Percentiles rank a stretch among this genome's conserved stretches.
These are phyloP conservation scores for Mimumesa dahlbomi DNA, from an alignment of 2,888 invertebrate species.

Conservation along the genomic window DNA sequence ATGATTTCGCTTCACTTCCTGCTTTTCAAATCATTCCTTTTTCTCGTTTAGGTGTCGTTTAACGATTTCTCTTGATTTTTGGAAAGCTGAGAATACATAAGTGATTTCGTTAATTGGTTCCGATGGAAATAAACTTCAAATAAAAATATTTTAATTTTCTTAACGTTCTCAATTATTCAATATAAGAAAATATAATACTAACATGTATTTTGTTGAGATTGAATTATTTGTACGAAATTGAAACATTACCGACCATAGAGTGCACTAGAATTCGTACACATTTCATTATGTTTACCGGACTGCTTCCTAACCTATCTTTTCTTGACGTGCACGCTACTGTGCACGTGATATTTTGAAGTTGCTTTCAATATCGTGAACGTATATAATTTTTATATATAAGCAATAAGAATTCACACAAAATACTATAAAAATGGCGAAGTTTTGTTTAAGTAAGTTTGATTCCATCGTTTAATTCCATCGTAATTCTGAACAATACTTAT, in stretches of 20 bases:
- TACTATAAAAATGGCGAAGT: slow-evolving; percentile 77
- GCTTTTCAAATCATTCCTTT: no score
- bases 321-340: background rate
- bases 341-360: slow-evolving; percentile 28
- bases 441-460: slow-evolving; percentile 78
- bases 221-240: no score
- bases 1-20: no score
- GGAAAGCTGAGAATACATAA: background rate
- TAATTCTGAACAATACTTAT: slow-evolving; percentile 1
- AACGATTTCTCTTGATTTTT: background rate
- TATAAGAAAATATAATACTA: no score
- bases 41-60: no score
- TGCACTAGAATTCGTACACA: no score
- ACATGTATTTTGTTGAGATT: no score
- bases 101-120: no score
- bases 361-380: background rate
- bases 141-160: no score
- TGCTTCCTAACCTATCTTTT: slow-evolving; percentile 37
- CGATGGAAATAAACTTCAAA: no score
- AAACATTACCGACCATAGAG: no score
- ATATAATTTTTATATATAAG: slow-evolving; percentile 4
- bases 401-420: background rate
- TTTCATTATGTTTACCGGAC: slow-evolving; percentile 9
- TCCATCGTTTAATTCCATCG: background rate
- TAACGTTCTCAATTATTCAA: no score